phyloP scores from a whole-genome alignment of 2,113 vertebrate genomes.

The Plestiodon gilberti region DNA sequence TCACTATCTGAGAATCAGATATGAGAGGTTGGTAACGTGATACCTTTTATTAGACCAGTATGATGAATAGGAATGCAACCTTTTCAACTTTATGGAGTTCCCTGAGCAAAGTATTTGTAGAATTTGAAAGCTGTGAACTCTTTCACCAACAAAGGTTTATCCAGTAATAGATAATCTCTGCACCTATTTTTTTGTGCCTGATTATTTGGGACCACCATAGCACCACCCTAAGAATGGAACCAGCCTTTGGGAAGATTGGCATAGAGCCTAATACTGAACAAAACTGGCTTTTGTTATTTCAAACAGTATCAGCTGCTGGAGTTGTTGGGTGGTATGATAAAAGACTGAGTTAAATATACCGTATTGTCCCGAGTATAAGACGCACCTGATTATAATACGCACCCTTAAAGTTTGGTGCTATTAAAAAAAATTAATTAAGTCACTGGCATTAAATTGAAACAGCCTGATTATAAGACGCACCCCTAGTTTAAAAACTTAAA shows the following conservation, averaged over 20 bases:
- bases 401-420: no score
- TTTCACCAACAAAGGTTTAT: not conserved
- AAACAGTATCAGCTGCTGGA: not conserved
- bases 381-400: no score
- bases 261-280: not conserved
- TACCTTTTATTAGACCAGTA: not conserved
- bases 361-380: no score
- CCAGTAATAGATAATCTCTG: not conserved
- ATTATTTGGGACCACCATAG: not conserved
- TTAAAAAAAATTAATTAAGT: no score
- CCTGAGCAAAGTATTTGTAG: not conserved
- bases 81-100: not conserved
- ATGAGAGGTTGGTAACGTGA: not conserved
- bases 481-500: no score
- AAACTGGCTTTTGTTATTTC: not conserved
- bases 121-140: not conserved
- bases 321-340: not conserved
- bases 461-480: no score
- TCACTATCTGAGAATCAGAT: not conserved
- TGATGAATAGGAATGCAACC: not conserved
- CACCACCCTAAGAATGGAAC: not conserved
- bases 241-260: not conserved
- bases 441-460: no score
- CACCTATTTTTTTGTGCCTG: not conserved
- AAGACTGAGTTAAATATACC: not conserved